Evolutionary conservation across 2,888 invertebrate genomes (phyloP).

Genomic region (Beris chalybata): DNA sequence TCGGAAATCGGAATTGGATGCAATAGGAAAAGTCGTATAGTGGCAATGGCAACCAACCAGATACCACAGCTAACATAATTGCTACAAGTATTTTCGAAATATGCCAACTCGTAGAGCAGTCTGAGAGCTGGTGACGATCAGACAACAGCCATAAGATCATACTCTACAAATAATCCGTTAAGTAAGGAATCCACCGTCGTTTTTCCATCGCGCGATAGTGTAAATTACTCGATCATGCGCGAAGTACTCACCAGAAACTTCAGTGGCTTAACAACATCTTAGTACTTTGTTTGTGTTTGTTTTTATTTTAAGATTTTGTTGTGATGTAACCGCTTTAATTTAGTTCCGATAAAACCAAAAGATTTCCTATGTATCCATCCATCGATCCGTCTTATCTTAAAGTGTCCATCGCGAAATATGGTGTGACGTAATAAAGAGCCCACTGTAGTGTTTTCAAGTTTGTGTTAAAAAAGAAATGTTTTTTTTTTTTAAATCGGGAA

Average conservation of each 20-base stretch:
- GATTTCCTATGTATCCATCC: too few relatives aligned
- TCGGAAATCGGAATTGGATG: slow-evolving; percentile 2
- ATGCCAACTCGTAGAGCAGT: slow-evolving; percentile 22
- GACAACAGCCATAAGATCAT: not conserved
- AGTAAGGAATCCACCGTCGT: not conserved
- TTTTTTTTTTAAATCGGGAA: too few relatives aligned
- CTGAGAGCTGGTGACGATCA: slow-evolving; percentile 26
- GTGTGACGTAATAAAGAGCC: too few relatives aligned
- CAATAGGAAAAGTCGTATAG: slow-evolving; percentile 1
- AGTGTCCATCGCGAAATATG: too few relatives aligned
- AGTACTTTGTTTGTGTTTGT: too few relatives aligned
- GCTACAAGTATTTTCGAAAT: not conserved
- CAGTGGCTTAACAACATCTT: slow-evolving; percentile 16
- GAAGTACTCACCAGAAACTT: not conserved
- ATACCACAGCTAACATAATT: not conserved
- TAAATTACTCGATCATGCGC: slow-evolving; percentile 22
- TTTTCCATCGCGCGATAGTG: slow-evolving; percentile 9
- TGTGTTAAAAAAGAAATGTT: too few relatives aligned
- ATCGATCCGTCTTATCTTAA: too few relatives aligned
- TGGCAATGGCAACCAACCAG: not conserved
- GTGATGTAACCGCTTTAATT: too few relatives aligned
- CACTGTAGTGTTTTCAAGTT: too few relatives aligned
- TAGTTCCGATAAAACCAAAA: too few relatives aligned
- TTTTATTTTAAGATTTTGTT: too few relatives aligned
- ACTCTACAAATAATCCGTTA: too few relatives aligned